Conservation (phyloP, 2,797 vertebrate species). For the Acanthurus lineatus region DNA sequence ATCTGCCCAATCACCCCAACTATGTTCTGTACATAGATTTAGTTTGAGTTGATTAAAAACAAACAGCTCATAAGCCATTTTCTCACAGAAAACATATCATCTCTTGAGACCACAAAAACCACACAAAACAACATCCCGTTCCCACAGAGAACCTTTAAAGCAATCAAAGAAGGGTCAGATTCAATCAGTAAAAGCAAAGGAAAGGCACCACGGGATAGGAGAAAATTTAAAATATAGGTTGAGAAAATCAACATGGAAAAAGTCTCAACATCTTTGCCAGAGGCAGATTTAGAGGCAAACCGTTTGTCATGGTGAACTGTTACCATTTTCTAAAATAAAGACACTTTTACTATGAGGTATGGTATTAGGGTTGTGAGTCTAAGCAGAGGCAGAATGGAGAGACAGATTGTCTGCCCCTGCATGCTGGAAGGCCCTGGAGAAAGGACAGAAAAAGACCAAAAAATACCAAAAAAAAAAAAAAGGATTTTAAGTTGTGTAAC, state of each 20-base stretch:
- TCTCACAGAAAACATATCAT: conserved; percentile 16
- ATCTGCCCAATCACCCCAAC: neutral
- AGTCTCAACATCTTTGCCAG: neutral
- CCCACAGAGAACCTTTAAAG: conserved; percentile 22
- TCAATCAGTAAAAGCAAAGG: conserved; percentile 4
- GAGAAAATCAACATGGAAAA: conserved; percentile 4
- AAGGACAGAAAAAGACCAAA: conserved; percentile 28
- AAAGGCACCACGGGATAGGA: neutral
- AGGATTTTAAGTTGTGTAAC: conserved; percentile 50
- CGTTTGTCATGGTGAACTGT: neutral
- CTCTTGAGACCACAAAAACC: neutral
- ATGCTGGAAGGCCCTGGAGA: conserved; percentile 43
- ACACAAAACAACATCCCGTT: conserved; percentile 10
- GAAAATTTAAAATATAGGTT: neutral
- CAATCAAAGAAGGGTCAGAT: conserved; percentile 29
- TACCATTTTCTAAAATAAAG: conserved; percentile 16
- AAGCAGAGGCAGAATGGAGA: conserved; percentile 43
- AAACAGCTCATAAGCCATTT: conserved; percentile 35
- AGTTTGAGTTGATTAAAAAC: neutral
- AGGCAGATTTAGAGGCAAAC: conserved; percentile 4
- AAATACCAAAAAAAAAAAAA: conserved; percentile 8
- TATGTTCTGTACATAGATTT: conserved; percentile 18
- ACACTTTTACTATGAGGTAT: conserved; percentile 18
- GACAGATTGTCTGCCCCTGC: conserved; percentile 54
- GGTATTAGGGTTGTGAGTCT: conserved; percentile 16